Evolutionary conservation across 2,888 invertebrate species (phyloP).

Genomic region (Orchesellides sinensis): DNA sequence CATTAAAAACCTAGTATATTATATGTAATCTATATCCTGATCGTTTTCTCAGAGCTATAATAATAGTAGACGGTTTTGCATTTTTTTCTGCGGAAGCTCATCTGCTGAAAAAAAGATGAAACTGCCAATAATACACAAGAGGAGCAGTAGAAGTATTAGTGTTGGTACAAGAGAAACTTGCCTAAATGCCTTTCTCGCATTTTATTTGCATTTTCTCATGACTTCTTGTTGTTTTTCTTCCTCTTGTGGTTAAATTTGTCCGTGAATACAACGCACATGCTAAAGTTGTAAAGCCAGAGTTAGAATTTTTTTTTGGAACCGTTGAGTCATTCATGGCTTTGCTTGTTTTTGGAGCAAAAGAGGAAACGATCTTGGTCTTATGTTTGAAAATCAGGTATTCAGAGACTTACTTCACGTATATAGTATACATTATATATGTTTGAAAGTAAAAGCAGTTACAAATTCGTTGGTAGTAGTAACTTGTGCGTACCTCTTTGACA

Average conservation of each 20-base stretch:
- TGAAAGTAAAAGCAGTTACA: background rate
- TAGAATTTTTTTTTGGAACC: slow-evolving; percentile 4
- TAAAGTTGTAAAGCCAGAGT: background rate
- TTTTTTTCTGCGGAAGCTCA: background rate
- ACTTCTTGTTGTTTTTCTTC: slow-evolving; percentile 8
- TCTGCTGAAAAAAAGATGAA: slow-evolving; percentile 17
- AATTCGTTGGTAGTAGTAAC: too few relatives aligned
- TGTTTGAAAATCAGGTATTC: background rate
- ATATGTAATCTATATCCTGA: too few relatives aligned
- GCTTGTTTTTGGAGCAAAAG: slow-evolving; percentile 21
- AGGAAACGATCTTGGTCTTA: slow-evolving; percentile 1
- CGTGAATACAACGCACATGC: background rate
- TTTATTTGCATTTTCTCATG: slow-evolving; percentile 33
- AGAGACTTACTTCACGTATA: background rate
- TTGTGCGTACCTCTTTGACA: background rate
- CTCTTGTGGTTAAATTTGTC: slow-evolving; percentile 16
- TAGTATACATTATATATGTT: background rate
- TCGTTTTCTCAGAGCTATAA: background rate
- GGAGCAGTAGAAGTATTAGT: background rate
- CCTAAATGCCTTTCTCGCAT: slow-evolving; percentile 28
- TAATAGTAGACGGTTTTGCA: too few relatives aligned
- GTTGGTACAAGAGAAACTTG: slow-evolving; percentile 7
- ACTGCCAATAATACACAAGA: slow-evolving; percentile 32
- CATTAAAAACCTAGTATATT: too few relatives aligned
- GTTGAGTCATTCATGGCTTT: slow-evolving; percentile 17